A percentile compares a stretch with the other conserved stretches of the same genome.
These are phyloP conservation scores for Atopsyche davidsoni DNA, from an alignment of 1,140 invertebrate genomes.

Conservation along the genomic window DNA sequence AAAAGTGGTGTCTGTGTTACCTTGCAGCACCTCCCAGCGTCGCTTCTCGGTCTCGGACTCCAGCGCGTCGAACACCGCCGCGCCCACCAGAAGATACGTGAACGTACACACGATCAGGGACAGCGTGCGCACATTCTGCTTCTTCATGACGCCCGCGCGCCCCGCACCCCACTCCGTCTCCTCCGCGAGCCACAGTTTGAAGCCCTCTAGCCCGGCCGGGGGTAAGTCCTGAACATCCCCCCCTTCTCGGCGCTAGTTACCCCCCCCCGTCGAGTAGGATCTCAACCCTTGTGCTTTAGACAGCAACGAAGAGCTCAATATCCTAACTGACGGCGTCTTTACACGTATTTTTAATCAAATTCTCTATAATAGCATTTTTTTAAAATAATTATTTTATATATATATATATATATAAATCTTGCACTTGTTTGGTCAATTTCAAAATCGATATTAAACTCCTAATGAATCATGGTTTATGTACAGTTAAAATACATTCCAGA, in stretches of 20 bases:
- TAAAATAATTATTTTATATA: neutral
- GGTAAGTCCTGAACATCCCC: neutral
- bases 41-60: conserved; percentile 91
- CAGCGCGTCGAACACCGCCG: conserved; percentile 97
- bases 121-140: conserved; percentile 97
- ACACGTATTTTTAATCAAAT: neutral
- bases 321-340: conserved; percentile 4
- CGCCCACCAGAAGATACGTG: conserved; percentile 95
- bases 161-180: conserved; percentile 34
- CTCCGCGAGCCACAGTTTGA: conserved; percentile 31
- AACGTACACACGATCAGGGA: conserved; percentile 98
- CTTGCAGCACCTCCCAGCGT: conserved; percentile 76
- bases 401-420: neutral
- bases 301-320: conserved; percentile 3
- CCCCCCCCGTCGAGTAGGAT: neutral
- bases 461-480: no score
- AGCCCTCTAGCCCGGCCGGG: neutral
- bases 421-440: neutral
- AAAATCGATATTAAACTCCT: neutral
- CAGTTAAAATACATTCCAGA: no score
- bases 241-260: neutral
- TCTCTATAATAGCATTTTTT: neutral
- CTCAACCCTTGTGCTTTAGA: neutral
- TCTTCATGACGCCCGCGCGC: conserved; percentile 66
- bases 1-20: conserved; percentile 49